These are phyloP conservation scores for Rotaria sp. DNA, from an alignment of 2,888 invertebrate species.

Conservation along the genomic window DNA sequence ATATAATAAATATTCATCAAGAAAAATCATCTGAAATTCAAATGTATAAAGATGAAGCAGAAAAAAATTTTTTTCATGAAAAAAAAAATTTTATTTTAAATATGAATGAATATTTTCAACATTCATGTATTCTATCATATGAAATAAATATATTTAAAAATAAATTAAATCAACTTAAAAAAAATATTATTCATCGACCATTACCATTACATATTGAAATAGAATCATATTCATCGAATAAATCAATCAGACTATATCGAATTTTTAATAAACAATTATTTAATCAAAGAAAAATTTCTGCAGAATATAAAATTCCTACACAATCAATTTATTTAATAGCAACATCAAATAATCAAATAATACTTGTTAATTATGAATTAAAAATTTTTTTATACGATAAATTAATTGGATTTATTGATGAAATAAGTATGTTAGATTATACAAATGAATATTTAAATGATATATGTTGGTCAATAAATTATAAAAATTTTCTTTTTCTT, in stretches of 20 bases:
- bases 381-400: neutral
- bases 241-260: neutral
- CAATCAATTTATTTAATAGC: neutral
- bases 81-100: neutral
- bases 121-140: neutral
- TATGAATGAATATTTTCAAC: slow-evolving; percentile 13
- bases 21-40: neutral
- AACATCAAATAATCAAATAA: neutral
- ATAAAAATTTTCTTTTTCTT: neutral
- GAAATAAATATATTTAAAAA: neutral
- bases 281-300: neutral
- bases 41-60: neutral
- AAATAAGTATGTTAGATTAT: neutral
- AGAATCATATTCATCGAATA: neutral
- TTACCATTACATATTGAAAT: neutral
- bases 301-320: neutral
- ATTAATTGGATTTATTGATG: neutral
- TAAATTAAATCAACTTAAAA: neutral
- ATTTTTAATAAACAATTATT: neutral
- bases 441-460: slow-evolving; percentile 1
- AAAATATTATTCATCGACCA: neutral
- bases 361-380: neutral
- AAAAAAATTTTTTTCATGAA: neutral
- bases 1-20: neutral
- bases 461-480: neutral